Conservation (phyloP, 2,797 vertebrate genomes). For the Hypotaenidia okinawae region DNA sequence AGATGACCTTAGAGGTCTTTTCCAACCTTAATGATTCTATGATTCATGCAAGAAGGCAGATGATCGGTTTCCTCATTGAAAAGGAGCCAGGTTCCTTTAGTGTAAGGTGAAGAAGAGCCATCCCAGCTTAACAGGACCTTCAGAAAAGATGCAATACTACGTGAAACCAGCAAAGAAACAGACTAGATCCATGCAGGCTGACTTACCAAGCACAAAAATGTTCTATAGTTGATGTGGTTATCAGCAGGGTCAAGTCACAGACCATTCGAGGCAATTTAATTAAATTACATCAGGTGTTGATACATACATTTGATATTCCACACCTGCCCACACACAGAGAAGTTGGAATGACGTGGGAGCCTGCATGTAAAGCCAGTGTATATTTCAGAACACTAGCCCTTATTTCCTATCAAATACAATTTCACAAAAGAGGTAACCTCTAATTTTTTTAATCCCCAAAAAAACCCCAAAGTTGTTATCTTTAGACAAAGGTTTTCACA, state of each 20-base stretch:
- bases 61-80: background rate
- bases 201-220: too few relatives aligned
- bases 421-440: background rate
- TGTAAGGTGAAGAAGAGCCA: background rate
- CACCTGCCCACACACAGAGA: background rate
- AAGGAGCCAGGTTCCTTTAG: background rate
- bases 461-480: background rate
- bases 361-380: rapidly evolving
- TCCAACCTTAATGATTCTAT: too few relatives aligned
- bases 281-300: too few relatives aligned
- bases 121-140: background rate
- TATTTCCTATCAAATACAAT: background rate
- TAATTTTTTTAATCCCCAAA: background rate
- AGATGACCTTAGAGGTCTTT: too few relatives aligned
- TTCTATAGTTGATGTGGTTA: too few relatives aligned
- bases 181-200: too few relatives aligned
- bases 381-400: background rate
- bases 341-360: background rate
- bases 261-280: background rate
- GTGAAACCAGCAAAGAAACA: background rate
- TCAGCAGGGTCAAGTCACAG: background rate
- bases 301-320: background rate
- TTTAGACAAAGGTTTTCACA: background rate
- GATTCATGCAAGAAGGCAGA: background rate
- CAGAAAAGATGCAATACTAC: rapidly evolving